A percentile compares a stretch with the other conserved stretches of the same genome.
These are phyloP conservation scores for Drosophila rufa DNA, from an alignment of 1,140 invertebrate species.

Conservation along the genomic window DNA sequence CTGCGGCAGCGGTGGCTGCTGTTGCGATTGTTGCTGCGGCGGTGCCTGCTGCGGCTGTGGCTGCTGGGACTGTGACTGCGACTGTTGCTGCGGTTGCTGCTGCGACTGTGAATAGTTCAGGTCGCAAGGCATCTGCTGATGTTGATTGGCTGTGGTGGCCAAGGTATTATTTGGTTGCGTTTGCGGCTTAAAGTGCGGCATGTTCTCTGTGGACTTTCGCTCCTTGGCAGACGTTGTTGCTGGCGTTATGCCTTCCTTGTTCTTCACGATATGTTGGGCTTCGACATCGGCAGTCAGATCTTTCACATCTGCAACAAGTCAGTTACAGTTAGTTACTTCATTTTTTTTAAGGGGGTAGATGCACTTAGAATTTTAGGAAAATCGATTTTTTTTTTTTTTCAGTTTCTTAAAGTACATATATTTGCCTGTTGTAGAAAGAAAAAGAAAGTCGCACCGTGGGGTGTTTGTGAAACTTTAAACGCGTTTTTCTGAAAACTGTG, in stretches of 20 bases:
- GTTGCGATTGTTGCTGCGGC: slow-evolving; percentile 16
- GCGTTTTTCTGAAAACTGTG: too few species aligned
- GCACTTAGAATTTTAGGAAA: too few species aligned
- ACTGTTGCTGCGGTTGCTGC: slow-evolving; percentile 20
- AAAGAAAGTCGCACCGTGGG: too few species aligned
- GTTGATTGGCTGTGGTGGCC: slow-evolving; percentile 25
- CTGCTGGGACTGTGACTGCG: slow-evolving; percentile 9
- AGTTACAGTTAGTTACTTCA: neutral
- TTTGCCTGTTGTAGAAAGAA: too few species aligned
- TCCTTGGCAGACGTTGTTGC: slow-evolving; percentile 20
- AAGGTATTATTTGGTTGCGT: slow-evolving; percentile 49
- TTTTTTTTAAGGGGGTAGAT: too few species aligned
- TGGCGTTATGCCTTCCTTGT: slow-evolving; percentile 19
- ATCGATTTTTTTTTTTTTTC: too few species aligned
- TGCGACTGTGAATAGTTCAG: slow-evolving; percentile 53
- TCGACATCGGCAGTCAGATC: slow-evolving; percentile 43
- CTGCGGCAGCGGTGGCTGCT: slow-evolving; percentile 20
- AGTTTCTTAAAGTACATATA: too few species aligned
- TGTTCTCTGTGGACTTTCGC: slow-evolving; percentile 25
- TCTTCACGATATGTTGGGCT: slow-evolving; percentile 29
- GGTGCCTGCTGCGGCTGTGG: slow-evolving; percentile 12
- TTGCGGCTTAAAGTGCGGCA: slow-evolving; percentile 53
- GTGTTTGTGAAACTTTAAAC: too few species aligned
- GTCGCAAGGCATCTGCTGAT: slow-evolving; percentile 52
- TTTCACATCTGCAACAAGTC: slow-evolving; percentile 27